Base-by-base conservation (phyloP, 2,888 invertebrate species). In the Hoplodrina ambigua region DNA sequence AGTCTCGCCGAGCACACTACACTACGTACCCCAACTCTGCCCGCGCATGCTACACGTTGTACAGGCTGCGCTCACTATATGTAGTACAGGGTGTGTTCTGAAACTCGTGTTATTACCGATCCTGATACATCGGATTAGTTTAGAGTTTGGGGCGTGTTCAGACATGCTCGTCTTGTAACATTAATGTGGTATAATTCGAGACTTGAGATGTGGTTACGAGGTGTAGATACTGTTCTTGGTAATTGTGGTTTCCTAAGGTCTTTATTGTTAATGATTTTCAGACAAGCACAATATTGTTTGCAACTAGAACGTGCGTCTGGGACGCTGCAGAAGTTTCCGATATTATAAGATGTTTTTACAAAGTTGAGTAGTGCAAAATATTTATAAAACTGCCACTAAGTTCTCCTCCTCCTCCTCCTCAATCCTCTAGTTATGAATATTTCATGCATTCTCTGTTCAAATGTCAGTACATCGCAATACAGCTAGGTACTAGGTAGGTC, bases 41-140 rank as follows among this genome's bases (percentile, higher is more conserved):
- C 20, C 20, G n/a, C 41, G 62, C 55, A 2, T n/a, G 49, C 37
- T 61, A 25, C 50, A 49, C 56, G n/a, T 33, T 41, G 20, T 74
- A 70, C 65, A 75, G 63, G 10, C 1, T 20, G 53, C 19, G 15
- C 76, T 30, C 70, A 20, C 33, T 41, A 20, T 37, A 20, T 76
- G 60, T 25, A 41, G 49, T 60, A 66, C 52, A 41, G 61, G 25
- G 17, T 20, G 50, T 50, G 66, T 57, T 58, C 57, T 19, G 15
- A 61, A 76, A 82, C 56, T 74, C 63, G 33, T 67, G 70, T 82
- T 84, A 84, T 84, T 72, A 75, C 79, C 66, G 53, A 78, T 82
- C 63, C 56, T 69, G 61, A 72, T 72, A 78, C 67, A 64, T 65
- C 59, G 83, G 66, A 82, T 84, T 78, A 82, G 75, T 84, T 75